Conservation (phyloP, 2,888 invertebrate species). For the Piscicola geometra region DNA sequence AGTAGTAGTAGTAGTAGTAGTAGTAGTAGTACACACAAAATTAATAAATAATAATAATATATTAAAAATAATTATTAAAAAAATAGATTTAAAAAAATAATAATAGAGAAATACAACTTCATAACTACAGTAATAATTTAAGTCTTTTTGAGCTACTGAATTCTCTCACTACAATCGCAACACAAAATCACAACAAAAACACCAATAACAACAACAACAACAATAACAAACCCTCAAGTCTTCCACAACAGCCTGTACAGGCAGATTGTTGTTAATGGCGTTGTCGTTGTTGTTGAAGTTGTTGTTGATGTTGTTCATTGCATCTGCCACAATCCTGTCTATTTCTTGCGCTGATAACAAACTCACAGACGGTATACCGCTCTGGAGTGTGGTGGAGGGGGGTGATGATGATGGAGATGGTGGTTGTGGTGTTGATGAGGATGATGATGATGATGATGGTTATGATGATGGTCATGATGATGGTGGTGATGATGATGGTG, state of each 20-base stretch:
- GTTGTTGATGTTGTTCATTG: not conserved
- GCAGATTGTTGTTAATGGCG: not conserved
- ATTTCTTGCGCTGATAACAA: not conserved
- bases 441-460: not conserved
- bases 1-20: constrained; percentile 3
- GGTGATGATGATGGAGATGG: not conserved
- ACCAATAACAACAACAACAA: no score
- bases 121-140: no score
- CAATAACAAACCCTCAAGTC: not conserved
- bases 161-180: no score
- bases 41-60: no score
- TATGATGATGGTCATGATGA: not conserved
- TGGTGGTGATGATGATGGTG: constrained; percentile 27
- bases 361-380: not conserved
- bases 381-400: not conserved
- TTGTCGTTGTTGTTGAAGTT: not conserved
- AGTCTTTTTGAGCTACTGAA: no score
- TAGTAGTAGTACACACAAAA: no score
- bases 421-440: not conserved
- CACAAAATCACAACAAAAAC: no score
- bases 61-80: no score
- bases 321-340: not conserved
- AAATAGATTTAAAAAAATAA: no score
- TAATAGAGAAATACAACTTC: no score
- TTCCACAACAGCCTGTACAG: not conserved